Evolutionary conservation across 1,140 invertebrate species (phyloP).

Genomic region (Trypoxylus dichotomus): DNA sequence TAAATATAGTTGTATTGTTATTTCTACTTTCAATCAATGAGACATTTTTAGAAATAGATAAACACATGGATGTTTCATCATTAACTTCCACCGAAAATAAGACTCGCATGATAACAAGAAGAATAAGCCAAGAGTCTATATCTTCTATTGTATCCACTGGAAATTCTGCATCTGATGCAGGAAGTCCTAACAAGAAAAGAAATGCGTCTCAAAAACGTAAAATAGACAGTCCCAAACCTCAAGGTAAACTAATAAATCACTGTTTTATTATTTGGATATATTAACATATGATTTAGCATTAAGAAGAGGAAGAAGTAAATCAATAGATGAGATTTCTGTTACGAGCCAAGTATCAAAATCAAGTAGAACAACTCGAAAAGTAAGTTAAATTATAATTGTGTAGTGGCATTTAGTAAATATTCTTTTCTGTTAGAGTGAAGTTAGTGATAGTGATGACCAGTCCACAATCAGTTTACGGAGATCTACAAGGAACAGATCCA

Average conservation of each 20-base stretch:
- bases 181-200: constrained; percentile 21
- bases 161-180: constrained; percentile 33
- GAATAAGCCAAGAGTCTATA: constrained; percentile 27
- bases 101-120: constrained; percentile 22
- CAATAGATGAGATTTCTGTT: constrained; percentile 6
- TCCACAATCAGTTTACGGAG: constrained; percentile 17
- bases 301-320: not conserved
- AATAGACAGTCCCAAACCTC: not conserved
- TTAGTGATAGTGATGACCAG: not conserved
- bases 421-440: not conserved
- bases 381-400: not conserved
- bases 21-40: not conserved
- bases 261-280: not conserved
- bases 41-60: not conserved
- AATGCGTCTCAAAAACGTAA: not conserved
- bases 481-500: constrained; percentile 14
- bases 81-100: not conserved
- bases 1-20: too few relatives aligned
- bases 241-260: not conserved
- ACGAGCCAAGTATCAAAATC: not conserved
- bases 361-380: not conserved
- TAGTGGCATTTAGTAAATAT: not conserved
- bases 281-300: not conserved
- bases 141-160: constrained; percentile 23
- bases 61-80: not conserved